Conservation (phyloP, 2,113 vertebrate species). For the Atherinomorus stipes region DNA sequence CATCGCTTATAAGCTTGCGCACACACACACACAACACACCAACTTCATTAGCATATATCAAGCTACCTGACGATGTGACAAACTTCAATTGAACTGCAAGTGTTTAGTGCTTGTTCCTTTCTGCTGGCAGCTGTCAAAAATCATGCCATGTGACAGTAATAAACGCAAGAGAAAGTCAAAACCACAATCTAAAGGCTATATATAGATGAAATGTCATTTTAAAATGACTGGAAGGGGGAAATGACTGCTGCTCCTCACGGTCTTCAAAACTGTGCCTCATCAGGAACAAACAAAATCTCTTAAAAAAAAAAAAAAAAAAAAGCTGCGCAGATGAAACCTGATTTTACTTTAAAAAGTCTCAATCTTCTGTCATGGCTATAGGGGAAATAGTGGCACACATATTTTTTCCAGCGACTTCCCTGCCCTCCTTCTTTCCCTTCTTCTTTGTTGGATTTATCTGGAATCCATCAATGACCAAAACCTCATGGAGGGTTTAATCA, state of each 20-base stretch:
- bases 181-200: constrained; percentile 83
- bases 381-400: constrained; percentile 48
- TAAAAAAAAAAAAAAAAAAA: constrained; percentile 36
- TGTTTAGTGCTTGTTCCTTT: constrained; percentile 79
- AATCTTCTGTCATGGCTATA: constrained; percentile 58
- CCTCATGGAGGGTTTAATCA: constrained; percentile 64
- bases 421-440: constrained; percentile 26
- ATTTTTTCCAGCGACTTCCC: constrained; percentile 40
- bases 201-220: constrained; percentile 86
- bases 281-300: constrained; percentile 67
- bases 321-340: constrained; percentile 64
- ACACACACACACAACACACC: constrained; percentile 46
- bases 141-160: constrained; percentile 74
- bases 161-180: constrained; percentile 75
- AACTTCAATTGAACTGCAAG: constrained; percentile 82
- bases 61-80: constrained; percentile 78
- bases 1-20: constrained; percentile 28
- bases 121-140: constrained; percentile 86
- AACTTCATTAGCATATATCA: constrained; percentile 84
- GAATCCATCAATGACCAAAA: constrained; percentile 69
- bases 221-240: constrained; percentile 71
- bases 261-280: constrained; percentile 75
- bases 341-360: constrained; percentile 64
- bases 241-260: constrained; percentile 60
- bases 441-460: constrained; percentile 44